Evolutionary conservation across 35 echinoderm and acorn worm species (phyloP), one percentile per base, ranked within the genome.

Genomic region (Stichopus chloronotus): DNA sequence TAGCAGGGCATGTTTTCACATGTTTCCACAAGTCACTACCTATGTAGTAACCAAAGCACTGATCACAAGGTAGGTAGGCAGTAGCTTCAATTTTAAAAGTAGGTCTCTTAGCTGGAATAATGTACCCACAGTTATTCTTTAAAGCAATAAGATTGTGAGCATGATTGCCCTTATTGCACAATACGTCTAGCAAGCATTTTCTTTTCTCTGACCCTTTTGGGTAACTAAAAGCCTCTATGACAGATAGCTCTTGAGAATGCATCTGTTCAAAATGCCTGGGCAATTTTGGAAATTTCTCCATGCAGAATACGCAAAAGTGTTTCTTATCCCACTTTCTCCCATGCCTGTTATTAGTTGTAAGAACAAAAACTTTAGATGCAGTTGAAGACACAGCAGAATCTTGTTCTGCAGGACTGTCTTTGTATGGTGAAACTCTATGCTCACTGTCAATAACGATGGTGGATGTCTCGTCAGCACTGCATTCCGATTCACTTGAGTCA

Each of bases 111-210:
- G 56, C 87, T 4, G 94, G 94, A 72, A 96, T 93, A 52, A 96
- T 23, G 11, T 63, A 78, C 54, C 94, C 94, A 9, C 60, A 74
- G 7, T 76, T 79, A 25, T 83, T 24, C 60, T 74, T 93, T 21
- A 95, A 57, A 21, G 93, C 94, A 43, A 91, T 56, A 54, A 93
- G 5, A 53, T 95, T 95, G 72, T 95, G 94, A 12, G 85, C 84
- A 95, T 95, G 94, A 58, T 95, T 95, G 6, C 94, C 94, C 53
- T 93, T 95, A 76, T 95, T 95, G 8, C 83, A 0, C 17, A 95
- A 55, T 56, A 93, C 4, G 8, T 93, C 91, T 16, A 93, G 60
- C 24, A 93, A 57, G 7, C 21, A 55, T 63, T 90, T 86, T 55
- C 94, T 90, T 24, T 84, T 57, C 52, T 84, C n/a, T 24, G 58